Evolutionary conservation across 1,140 invertebrate species (phyloP).

Genomic region (Stegodyphus mimosarum): DNA sequence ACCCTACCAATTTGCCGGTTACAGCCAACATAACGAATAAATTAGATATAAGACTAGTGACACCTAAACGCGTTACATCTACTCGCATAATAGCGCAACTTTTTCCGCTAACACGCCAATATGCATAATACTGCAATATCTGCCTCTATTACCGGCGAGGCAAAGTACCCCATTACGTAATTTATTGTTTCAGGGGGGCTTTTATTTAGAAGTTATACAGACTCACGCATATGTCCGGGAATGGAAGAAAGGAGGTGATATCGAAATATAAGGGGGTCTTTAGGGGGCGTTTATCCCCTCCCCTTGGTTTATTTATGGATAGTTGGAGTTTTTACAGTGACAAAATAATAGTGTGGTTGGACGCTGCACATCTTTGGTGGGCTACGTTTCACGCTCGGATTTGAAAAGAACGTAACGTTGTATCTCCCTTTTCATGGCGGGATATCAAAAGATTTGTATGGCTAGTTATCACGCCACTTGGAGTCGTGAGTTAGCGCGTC

Average conservation of each 20-base stretch:
- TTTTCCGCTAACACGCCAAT: conserved; percentile 39
- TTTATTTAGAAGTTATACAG: conserved; percentile 33
- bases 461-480: conserved; percentile 29
- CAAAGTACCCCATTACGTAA: conserved; percentile 28
- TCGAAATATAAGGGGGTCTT: conserved; percentile 30
- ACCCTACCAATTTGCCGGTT: conserved; percentile 3
- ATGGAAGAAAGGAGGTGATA: background rate
- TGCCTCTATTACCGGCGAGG: conserved; percentile 17
- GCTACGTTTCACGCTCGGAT: background rate
- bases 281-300: conserved; percentile 16
- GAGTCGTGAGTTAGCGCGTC: background rate
- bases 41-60: conserved; percentile 51
- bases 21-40: conserved; percentile 12
- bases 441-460: conserved; percentile 3
- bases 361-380: conserved; percentile 32
- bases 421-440: background rate
- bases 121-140: conserved; percentile 57
- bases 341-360: conserved; percentile 40
- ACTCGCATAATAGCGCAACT: conserved; percentile 30
- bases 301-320: conserved; percentile 41
- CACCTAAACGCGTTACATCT: conserved; percentile 44
- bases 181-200: conserved; percentile 51
- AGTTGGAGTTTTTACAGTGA: conserved; percentile 14
- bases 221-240: no score
- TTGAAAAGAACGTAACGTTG: background rate